Evolutionary conservation across 2,888 invertebrate genomes (phyloP).

Genomic region (Gibbula magus): DNA sequence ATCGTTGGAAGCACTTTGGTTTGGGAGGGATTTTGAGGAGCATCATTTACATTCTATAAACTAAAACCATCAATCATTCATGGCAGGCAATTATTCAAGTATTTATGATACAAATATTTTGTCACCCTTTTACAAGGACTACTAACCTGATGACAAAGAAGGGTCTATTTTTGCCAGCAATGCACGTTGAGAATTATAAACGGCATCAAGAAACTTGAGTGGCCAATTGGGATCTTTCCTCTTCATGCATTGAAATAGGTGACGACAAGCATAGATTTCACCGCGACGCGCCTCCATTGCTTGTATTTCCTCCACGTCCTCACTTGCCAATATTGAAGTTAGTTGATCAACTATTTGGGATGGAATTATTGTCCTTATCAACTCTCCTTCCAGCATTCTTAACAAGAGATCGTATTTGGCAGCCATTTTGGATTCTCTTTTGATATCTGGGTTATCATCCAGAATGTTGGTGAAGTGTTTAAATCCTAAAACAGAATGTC

Average conservation of each 20-base stretch:
- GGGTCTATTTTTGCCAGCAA: not conserved
- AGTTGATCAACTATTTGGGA: not conserved
- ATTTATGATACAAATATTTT: no score
- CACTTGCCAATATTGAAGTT: not conserved
- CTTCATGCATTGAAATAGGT: not conserved
- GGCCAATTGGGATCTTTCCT: constrained; percentile 8
- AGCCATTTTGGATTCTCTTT: not conserved
- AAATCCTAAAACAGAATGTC: not conserved
- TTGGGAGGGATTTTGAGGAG: no score
- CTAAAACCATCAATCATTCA: no score
- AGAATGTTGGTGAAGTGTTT: not conserved
- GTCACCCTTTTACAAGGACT: no score
- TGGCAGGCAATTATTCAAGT: no score
- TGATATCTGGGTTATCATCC: not conserved
- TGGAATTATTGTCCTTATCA: not conserved
- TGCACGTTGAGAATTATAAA: not conserved
- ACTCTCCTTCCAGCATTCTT: not conserved
- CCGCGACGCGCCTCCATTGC: not conserved
- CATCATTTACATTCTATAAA: no score
- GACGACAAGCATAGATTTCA: not conserved
- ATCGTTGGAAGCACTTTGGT: no score
- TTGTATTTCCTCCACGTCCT: not conserved
- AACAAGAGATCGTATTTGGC: not conserved
- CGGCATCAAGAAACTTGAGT: not conserved
- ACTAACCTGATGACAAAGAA: no score